Evolutionary conservation across 2,888 invertebrate genomes (phyloP), one percentile per base, ranked within the genome.

Genomic region (Aleiodes testaceus): DNA sequence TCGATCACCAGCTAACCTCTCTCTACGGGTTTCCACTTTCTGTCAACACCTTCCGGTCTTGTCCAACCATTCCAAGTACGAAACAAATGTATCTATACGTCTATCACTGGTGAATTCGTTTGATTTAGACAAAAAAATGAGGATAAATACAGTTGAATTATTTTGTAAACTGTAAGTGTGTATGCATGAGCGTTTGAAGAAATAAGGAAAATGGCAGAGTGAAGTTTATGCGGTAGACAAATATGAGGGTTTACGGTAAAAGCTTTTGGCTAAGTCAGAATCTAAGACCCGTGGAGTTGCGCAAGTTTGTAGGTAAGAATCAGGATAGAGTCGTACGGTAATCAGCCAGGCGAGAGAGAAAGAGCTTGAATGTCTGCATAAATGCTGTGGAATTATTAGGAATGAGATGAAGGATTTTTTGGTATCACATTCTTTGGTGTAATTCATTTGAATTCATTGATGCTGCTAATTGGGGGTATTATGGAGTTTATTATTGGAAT

Each of bases 341-440:
- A 59, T 59, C 59, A 16, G 55, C 47, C n/a, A 53, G 59, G 61
- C 66, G 59, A 49, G 55, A 45, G 44, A 42, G 49, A 16, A 61
- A 47, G 36, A 44, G 55, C n/a, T 53, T 20, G 66, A 67, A 74
- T 73, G 71, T 70, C 55, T 69, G 66, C 72, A 69, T 70, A 66
- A 69, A 45, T 63, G 26, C 26, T 26, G 30, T 53, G 26, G 7
- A 53, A 30, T 36, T 59, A 59, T 59, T 42, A 59, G 22, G 53
- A 36, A 14, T 36, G 59, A 63, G 66, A 64, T 63, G 61, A 55
- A 68, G 67, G 66, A 36, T 36, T 36, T 11, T 36, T 9, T 36
- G 36, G 36, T 18, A 18, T 42, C 42, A 16, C 11, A 59, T 5
- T 26, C 5, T 26, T 26, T n/a, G n/a, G n/a, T n/a, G 42, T 18